These are phyloP conservation scores for Bambusicola thoracicus DNA, from an alignment of 2,113 vertebrate species.

Conservation along the genomic window DNA sequence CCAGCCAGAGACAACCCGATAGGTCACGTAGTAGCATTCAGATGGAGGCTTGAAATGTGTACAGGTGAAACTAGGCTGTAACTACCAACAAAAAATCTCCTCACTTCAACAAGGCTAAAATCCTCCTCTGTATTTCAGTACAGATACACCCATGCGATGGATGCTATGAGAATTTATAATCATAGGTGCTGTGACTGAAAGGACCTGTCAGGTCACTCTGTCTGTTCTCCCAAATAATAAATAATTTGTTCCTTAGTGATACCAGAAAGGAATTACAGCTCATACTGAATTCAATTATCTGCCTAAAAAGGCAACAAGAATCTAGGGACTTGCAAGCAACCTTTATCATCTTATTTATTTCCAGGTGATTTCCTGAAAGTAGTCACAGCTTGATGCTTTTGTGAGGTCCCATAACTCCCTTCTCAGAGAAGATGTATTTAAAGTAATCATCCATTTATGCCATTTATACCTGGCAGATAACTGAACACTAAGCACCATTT, in stretches of 20 bases:
- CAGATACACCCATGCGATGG: neutral
- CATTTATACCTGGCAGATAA: constrained; percentile 78
- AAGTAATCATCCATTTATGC: constrained; percentile 81
- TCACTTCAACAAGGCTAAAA: neutral
- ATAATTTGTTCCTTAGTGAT: constrained; percentile 30
- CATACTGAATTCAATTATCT: constrained; percentile 56
- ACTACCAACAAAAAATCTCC: neutral
- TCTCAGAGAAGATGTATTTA: constrained; percentile 78
- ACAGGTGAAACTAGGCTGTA: neutral
- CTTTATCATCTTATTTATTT: constrained; percentile 79
- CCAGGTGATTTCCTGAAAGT: constrained; percentile 73
- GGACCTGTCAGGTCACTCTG: neutral
- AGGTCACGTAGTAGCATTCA: neutral
- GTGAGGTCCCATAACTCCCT: constrained; percentile 74
- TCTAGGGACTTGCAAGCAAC: constrained; percentile 64
- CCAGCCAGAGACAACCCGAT: neutral
- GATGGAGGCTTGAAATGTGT: neutral
- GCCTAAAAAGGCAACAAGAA: constrained; percentile 61
- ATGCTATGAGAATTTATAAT: neutral
- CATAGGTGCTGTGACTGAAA: neutral
- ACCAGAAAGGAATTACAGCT: constrained; percentile 38
- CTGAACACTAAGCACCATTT: constrained; percentile 69
- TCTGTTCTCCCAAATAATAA: constrained; percentile 38
- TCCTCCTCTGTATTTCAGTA: neutral
- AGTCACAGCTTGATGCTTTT: constrained; percentile 78